A percentile compares a stretch with the other conserved stretches of the same genome.
These are phyloP conservation scores for Amphimallon solstitiale DNA, from an alignment of 2,888 invertebrate genomes.

Conservation along the genomic window DNA sequence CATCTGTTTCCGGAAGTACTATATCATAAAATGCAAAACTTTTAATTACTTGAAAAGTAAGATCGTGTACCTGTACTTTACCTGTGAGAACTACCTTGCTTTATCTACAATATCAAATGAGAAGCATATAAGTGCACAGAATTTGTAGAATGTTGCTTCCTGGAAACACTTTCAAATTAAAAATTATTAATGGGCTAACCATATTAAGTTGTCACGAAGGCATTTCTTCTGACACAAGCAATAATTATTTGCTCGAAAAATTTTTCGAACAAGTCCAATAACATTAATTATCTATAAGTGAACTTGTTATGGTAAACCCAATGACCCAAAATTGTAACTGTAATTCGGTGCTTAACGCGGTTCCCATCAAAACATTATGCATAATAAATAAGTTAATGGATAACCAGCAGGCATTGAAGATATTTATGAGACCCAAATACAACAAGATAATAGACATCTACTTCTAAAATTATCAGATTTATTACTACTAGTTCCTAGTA, in stretches of 20 bases:
- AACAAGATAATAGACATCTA: conserved; percentile 1
- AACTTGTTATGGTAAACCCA: conserved; percentile 6
- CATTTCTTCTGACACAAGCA: not conserved
- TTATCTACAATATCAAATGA: no score
- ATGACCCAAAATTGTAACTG: conserved; percentile 2
- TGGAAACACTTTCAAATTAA: conserved; percentile 11
- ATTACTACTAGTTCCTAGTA: conserved; percentile 20
- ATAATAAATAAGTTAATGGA: conserved; percentile 10
- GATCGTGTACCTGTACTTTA: no score
- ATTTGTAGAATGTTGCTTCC: not conserved
- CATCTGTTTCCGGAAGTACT: no score
- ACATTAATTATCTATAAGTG: conserved; percentile 7
- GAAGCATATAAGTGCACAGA: no score
- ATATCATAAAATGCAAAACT: no score
- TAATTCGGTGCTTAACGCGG: conserved; percentile 7
- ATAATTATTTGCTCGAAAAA: conserved; percentile 8
- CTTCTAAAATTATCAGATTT: conserved; percentile 20
- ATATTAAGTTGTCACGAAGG: conserved; percentile 1
- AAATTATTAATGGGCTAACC: conserved; percentile 1
- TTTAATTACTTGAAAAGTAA: no score
- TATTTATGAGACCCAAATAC: conserved; percentile 6
- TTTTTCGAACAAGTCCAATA: not conserved
- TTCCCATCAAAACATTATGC: conserved; percentile 14
- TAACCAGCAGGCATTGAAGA: not conserved
- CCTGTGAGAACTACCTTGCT: no score